Evolutionary conservation across 2,113 vertebrate species (phyloP), one percentile per base, ranked within the genome.

Genomic region (Haplochromis vanheusdeni): DNA sequence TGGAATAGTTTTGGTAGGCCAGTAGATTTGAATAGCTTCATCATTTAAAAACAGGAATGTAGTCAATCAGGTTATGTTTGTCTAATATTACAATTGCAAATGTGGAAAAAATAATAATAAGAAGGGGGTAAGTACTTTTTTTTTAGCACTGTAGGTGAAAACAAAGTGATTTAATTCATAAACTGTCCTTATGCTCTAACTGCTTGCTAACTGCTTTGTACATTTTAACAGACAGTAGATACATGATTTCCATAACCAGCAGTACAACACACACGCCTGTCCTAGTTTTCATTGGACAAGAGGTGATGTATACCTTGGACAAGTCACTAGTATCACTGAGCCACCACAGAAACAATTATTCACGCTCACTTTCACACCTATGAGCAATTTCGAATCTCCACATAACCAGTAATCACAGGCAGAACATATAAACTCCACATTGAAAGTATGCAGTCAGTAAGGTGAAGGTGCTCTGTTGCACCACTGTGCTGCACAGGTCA

Each of bases 141-240:
- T 70, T 73, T 3, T 26, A 9, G 21, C 21, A 17, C 65, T 73
- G 37, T 42, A 49, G 42, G 23, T 75, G 70, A 75, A 75, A 75
- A 28, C 3, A 75, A 47, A 28, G 9, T 49, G 14, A 19, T 31
- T 31, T 19, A 19, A 77, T 17, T 75, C 28, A 47, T 26, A 28
- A 45, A 75, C 10, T 75, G n/a, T 75, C 40, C 14, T 47, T 47
- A 11, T 28, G 9, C 9, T 75, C 40, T 28, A 45, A 75, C 10
- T 65, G 60, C 31, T 65, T 65, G 31, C 60, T 23, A 73, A 73
- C 5, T 75, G 21, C 68, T 75, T 75, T 75, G 68, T 47, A 75
- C 14, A 19, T 17, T 47, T 47, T 47, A 47, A 16, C 40, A 47
- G 23, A 28, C 68, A 28, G 68, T 75, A 70, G 65, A 23, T 70